These are phyloP conservation scores for Pygmarrhopalites habei DNA, from an alignment of 1,140 invertebrate genomes.

Conservation along the genomic window DNA sequence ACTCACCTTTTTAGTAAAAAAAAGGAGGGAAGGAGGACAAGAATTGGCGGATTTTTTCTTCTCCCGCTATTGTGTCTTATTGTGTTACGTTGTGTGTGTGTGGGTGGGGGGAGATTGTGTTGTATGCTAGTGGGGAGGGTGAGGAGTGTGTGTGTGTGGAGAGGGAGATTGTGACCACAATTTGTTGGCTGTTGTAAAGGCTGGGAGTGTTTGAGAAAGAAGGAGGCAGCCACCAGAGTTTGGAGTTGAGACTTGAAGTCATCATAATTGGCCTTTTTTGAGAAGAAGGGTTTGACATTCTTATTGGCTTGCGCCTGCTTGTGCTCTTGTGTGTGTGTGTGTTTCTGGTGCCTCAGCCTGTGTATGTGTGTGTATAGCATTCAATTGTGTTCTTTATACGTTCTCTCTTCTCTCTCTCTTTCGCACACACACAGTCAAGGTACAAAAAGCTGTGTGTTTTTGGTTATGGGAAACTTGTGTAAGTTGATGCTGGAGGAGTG, in stretches of 20 bases:
- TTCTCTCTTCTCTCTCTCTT: background rate
- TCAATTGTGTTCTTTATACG: slow-evolving; percentile 25
- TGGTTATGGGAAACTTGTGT: slow-evolving; percentile 20
- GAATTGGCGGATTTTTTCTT: too few species aligned
- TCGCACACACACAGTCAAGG: slow-evolving; percentile 4
- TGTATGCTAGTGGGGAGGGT: too few species aligned
- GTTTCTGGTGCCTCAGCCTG: background rate
- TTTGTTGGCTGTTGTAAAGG: slow-evolving; percentile 6
- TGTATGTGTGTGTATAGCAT: slow-evolving; percentile 9
- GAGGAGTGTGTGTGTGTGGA: too few species aligned
- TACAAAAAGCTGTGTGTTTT: slow-evolving; percentile 25
- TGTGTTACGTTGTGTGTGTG: too few species aligned
- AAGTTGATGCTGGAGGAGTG: slow-evolving; percentile 12
- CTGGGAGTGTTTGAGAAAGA: slow-evolving; percentile 8
- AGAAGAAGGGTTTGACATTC: slow-evolving; percentile 33
- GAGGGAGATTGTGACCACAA: background rate
- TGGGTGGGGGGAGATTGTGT: too few species aligned
- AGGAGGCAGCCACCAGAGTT: background rate
- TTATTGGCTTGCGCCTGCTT: slow-evolving; percentile 27
- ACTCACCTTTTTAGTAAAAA: too few species aligned
- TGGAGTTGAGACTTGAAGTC: slow-evolving; percentile 24
- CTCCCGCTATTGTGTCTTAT: too few species aligned
- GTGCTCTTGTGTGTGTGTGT: background rate
- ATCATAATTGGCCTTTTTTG: slow-evolving; percentile 26
- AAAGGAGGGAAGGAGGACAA: too few species aligned